Percentiles rank a stretch among this genome's conserved stretches.
phyloP scores from a whole-genome alignment of 2,888 invertebrate genomes.

The Timema cristinae region DNA sequence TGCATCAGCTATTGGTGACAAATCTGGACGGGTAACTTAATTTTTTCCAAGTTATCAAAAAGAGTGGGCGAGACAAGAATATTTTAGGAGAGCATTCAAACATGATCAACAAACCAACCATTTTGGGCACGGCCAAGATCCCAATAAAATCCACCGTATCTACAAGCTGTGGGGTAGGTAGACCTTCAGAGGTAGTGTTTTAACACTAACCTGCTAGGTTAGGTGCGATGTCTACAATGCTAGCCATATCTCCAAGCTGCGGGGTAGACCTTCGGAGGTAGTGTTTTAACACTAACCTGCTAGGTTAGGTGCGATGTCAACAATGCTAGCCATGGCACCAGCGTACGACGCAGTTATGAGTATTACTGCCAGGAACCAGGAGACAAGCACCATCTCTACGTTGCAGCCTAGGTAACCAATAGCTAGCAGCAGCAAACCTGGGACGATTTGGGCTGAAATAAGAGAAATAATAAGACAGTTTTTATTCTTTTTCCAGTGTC shows the following conservation, averaged over 20 bases:
- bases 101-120: too few relatives aligned
- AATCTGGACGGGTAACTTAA: too few relatives aligned
- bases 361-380: slow-evolving; percentile 67
- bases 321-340: slow-evolving; percentile 71
- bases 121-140: too few relatives aligned
- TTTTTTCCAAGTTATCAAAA: too few relatives aligned
- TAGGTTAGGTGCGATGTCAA: slow-evolving; percentile 74
- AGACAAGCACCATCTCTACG: slow-evolving; percentile 53
- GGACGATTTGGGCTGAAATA: slow-evolving; percentile 60
- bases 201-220: slow-evolving; percentile 60
- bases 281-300: slow-evolving; percentile 50
- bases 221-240: slow-evolving; percentile 73
- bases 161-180: too few relatives aligned
- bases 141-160: too few relatives aligned
- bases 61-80: too few relatives aligned
- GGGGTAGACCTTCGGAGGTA: too few relatives aligned
- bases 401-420: slow-evolving; percentile 63
- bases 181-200: too few relatives aligned
- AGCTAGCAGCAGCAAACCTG: slow-evolving; percentile 58
- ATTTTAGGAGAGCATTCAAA: too few relatives aligned
- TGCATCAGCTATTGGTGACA: too few relatives aligned
- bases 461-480: not conserved
- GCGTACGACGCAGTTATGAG: slow-evolving; percentile 69
- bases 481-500: not conserved
- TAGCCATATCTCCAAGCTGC: slow-evolving; percentile 54